A percentile compares a stretch with the other conserved stretches of the same genome.
Evolutionary conservation across 2,888 invertebrate genomes (phyloP).

Genomic region (Stenoptilia bipunctidactyla): DNA sequence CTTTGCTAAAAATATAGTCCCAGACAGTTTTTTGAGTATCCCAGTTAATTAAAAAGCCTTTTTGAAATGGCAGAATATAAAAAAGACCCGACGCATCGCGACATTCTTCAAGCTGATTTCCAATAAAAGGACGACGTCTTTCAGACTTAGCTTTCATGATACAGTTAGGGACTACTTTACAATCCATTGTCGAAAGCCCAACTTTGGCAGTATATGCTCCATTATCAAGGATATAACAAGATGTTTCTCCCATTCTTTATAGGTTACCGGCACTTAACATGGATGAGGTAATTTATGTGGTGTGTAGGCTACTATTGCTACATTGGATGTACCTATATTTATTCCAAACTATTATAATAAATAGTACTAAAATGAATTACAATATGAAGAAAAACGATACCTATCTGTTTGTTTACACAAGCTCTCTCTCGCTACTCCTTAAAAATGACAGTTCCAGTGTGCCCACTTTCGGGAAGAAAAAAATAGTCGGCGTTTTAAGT

Average conservation of each 20-base stretch:
- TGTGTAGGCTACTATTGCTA: too few species aligned
- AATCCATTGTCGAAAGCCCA: constrained; percentile 79
- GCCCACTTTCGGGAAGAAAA: too few species aligned
- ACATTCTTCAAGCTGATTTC: constrained; percentile 94
- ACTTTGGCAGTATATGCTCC: constrained; percentile 90
- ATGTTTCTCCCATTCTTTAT: constrained; percentile 42
- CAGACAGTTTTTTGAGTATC: constrained; percentile 95
- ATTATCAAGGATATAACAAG: constrained; percentile 85
- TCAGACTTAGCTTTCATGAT: constrained; percentile 99
- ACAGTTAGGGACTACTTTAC: constrained; percentile 90
- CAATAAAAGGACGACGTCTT: constrained; percentile 92
- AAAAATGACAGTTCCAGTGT: too few species aligned
- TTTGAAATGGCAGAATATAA: constrained; percentile 94
- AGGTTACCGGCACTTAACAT: constrained; percentile 30
- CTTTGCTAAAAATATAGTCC: constrained; percentile 94
- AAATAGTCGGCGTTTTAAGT: too few species aligned
- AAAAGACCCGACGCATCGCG: constrained; percentile 95
- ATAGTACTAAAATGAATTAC: too few species aligned
- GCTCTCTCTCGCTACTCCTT: too few species aligned
- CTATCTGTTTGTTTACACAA: too few species aligned
- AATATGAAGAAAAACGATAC: too few species aligned
- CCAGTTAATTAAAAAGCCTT: constrained; percentile 96
- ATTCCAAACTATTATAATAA: too few species aligned
- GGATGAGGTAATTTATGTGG: too few species aligned
- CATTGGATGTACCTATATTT: too few species aligned